Evolutionary conservation across 2,797 vertebrate species (phyloP).

Genomic region (Myotis findleyi): DNA sequence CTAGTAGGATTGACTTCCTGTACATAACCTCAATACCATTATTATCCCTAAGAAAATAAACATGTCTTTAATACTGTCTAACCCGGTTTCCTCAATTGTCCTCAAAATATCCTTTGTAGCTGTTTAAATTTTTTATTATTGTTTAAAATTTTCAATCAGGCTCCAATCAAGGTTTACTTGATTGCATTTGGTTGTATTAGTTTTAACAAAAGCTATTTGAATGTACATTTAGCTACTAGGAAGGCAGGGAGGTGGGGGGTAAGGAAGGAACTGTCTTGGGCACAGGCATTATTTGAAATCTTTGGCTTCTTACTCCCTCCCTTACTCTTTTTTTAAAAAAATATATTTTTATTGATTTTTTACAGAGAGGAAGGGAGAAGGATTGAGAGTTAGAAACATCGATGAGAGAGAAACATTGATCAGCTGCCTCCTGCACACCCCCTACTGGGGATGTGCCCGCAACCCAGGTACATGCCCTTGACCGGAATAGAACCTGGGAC

Average conservation of each 20-base stretch:
- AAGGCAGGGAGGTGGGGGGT: no score
- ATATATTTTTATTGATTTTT: no score
- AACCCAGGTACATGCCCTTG: no score
- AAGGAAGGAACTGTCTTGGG: background rate
- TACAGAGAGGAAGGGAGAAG: no score
- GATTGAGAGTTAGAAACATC: no score
- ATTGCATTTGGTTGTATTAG: background rate
- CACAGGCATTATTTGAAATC: background rate
- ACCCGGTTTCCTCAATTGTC: conserved; percentile 11
- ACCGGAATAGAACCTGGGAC: no score
- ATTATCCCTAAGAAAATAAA: conserved; percentile 39
- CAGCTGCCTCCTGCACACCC: no score
- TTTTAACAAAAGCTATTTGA: background rate
- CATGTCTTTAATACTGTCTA: background rate
- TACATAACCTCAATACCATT: background rate
- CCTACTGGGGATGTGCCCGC: no score
- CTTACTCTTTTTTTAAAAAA: background rate
- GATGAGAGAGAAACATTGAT: no score
- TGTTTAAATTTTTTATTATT: background rate
- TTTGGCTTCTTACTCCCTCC: background rate
- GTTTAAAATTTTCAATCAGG: background rate
- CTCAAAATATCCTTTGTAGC: conserved; percentile 20
- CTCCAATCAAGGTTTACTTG: background rate
- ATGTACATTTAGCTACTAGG: background rate
- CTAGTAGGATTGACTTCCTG: background rate